Conservation (phyloP, 2,888 invertebrate species). For the Cephus pygmeus region DNA sequence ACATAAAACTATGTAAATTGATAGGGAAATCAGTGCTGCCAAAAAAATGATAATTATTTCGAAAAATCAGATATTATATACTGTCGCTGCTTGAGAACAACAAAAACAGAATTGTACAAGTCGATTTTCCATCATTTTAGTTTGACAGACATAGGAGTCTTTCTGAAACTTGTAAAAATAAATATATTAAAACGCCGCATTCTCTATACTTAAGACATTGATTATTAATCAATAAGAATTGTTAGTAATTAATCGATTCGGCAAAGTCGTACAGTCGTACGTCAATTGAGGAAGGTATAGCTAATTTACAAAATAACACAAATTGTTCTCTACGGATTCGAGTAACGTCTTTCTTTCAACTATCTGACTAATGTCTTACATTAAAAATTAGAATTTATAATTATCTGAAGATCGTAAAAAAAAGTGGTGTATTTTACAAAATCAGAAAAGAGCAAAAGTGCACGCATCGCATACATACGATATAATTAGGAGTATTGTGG, state of each 20-base stretch:
- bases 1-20: background rate
- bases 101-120: background rate
- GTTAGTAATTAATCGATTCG: background rate
- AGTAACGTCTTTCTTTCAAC: background rate
- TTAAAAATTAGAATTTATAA: background rate
- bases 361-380: background rate
- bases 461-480: background rate
- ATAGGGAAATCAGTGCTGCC: too few species aligned
- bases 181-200: background rate
- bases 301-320: background rate
- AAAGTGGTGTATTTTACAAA: background rate
- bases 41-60: too few species aligned
- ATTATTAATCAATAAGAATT: background rate
- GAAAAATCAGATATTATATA: background rate
- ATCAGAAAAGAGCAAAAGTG: background rate
- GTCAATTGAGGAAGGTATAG: background rate
- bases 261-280: background rate
- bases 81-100: background rate
- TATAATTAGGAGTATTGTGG: background rate
- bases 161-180: background rate
- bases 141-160: background rate
- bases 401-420: background rate
- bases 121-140: background rate
- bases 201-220: background rate
- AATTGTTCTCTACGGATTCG: background rate